Evolutionary conservation across 2,888 invertebrate genomes (phyloP).

Genomic region (Physocephala rufipes): DNA sequence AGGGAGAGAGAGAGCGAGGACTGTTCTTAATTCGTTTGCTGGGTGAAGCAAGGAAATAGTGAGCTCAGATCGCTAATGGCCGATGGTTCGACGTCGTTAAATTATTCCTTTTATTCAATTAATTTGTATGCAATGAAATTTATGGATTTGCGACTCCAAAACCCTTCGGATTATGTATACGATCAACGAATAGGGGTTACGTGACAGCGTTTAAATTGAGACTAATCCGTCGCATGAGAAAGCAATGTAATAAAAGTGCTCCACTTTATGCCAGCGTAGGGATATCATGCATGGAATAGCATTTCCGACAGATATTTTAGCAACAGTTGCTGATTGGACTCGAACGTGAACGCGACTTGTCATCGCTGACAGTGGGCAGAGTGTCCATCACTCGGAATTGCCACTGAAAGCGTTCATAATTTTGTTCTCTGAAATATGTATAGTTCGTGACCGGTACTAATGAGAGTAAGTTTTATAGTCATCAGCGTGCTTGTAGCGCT

Average conservation of each 20-base stretch:
- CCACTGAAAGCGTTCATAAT: not conserved
- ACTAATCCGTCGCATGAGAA: constrained; percentile 17
- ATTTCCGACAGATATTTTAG: not conserved
- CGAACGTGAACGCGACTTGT: not conserved
- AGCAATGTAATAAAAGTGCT: constrained; percentile 1
- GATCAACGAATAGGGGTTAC: not conserved
- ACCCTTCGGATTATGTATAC: not conserved
- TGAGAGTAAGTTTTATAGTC: constrained; percentile 36
- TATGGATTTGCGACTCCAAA: constrained; percentile 8
- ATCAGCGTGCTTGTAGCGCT: constrained; percentile 34
- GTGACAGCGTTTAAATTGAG: constrained; percentile 23
- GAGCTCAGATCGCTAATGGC: not conserved
- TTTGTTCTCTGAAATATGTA: not conserved
- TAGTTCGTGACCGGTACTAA: not conserved
- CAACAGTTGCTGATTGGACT: constrained; percentile 22
- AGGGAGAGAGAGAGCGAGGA: not conserved
- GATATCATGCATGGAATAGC: not conserved
- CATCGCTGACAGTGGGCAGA: not conserved
- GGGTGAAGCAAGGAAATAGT: not conserved
- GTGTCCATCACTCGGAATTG: not conserved
- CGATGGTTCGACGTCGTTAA: not conserved
- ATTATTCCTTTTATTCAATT: constrained; percentile 14
- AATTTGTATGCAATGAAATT: not conserved
- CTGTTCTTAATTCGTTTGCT: not conserved
- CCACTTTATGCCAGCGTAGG: not conserved